Evolutionary conservation across 1,140 invertebrate species (phyloP).

Genomic region (Sweltsa coloradensis): DNA sequence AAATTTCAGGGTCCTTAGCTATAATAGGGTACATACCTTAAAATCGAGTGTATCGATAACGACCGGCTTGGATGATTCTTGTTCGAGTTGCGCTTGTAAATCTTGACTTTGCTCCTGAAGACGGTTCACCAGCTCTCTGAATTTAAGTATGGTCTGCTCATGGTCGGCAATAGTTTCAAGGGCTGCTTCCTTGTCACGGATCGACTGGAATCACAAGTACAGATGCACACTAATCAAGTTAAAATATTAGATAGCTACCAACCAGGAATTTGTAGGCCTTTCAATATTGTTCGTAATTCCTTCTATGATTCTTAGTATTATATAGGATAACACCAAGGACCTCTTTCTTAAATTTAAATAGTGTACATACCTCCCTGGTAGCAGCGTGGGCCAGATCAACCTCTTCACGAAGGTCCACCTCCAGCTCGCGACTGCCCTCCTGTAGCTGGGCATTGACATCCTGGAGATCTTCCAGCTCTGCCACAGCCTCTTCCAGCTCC

Average conservation of each 20-base stretch:
- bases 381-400: constrained; percentile 74
- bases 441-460: constrained; percentile 75
- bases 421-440: constrained; percentile 81
- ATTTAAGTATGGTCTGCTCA: constrained; percentile 90
- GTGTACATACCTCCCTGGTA: constrained; percentile 52
- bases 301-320: too few species aligned
- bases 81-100: constrained; percentile 39
- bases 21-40: too few species aligned
- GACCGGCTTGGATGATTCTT: constrained; percentile 31
- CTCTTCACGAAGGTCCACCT: constrained; percentile 88
- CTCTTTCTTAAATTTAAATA: too few species aligned
- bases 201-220: constrained; percentile 32
- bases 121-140: constrained; percentile 82
- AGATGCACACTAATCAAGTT: too few species aligned
- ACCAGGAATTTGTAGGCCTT: too few species aligned
- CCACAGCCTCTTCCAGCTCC: constrained; percentile 49
- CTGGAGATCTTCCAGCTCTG: constrained; percentile 49
- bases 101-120: constrained; percentile 71
- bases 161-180: constrained; percentile 86
- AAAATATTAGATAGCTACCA: too few species aligned
- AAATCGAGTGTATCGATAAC: constrained; percentile 68
- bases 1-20: too few species aligned
- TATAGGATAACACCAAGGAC: too few species aligned
- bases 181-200: constrained; percentile 66
- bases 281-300: too few species aligned